Base-by-base conservation (phyloP, 35 echinoderm and acorn worm species). In the Acanthaster planci region DNA sequence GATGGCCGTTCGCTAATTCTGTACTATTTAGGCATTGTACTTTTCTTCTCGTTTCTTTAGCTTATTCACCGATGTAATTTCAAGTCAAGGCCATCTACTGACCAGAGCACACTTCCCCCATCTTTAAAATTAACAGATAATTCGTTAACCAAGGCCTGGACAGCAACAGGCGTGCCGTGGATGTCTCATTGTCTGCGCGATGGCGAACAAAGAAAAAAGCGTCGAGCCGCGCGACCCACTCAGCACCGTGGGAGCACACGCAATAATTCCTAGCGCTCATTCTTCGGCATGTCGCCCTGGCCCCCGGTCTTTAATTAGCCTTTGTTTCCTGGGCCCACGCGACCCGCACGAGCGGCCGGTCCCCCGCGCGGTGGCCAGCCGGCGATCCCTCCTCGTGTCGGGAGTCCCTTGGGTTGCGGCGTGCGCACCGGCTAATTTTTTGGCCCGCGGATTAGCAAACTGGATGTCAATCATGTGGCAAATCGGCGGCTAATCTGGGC, bases 211-310 rank as follows among this genome's bases (percentile, higher is more conserved):
- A 72, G 64, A 47, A 47, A 4, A 47, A 26, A 72, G 64, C 64
- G 64, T 26, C 64, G 64, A 31, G 64, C 64, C 64, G 0, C 64
- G 30, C 34, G 26, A n/a, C 59, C 30, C 59, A 67, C 14, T 27
- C 59, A 72, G 64, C 64, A 72, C 64, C 64, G 64, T 72, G 64
- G 64, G 64, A 72, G 64, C 64, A 72, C 64, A 72, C 64, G 64
- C 64, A 72, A 72, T 72, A 72, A 72, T 72, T 72, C 64, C 64
- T 26, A 26, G 64, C 64, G 19, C 9, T 29, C 64, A 72, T 72
- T 72, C 64, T 72, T 72, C 57, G 26, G 9, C 26, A 10, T 10
- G 23, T 10, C 30, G 23, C 26, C 21, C 64, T 29, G 23, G 64
- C 26, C 64, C 64, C 64, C 26, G 64, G 23, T 34, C 34, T 34